These are phyloP conservation scores for Himalopsyche phryganea DNA, from an alignment of 1,140 invertebrate species.

Conservation along the genomic window DNA sequence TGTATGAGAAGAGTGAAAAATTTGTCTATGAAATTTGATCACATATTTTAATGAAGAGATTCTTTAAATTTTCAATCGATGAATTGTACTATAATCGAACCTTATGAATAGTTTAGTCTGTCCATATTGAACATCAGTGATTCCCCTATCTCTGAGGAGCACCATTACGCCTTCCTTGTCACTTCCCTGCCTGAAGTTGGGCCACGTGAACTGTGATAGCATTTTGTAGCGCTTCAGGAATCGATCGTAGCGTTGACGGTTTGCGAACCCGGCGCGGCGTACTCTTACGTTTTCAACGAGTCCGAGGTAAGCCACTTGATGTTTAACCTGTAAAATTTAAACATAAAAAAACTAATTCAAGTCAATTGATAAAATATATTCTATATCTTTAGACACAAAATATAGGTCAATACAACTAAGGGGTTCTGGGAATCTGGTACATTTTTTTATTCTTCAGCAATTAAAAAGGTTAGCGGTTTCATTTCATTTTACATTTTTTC, in stretches of 20 bases:
- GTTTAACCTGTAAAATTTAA: constrained; percentile 61
- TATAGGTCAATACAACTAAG: too few species aligned
- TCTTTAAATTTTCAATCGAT: too few species aligned
- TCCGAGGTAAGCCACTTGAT: constrained; percentile 89
- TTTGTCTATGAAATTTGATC: too few species aligned
- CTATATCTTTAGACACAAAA: too few species aligned
- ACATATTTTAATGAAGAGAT: too few species aligned
- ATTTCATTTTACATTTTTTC: too few species aligned
- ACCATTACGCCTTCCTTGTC: constrained; percentile 80
- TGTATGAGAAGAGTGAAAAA: too few species aligned
- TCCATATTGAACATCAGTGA: constrained; percentile 88
- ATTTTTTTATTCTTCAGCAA: too few species aligned
- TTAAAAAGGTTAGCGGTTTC: too few species aligned
- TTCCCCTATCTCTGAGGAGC: constrained; percentile 76
- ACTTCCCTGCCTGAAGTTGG: constrained; percentile 76
- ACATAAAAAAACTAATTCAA: background rate
- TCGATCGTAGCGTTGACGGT: constrained; percentile 84
- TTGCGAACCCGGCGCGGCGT: constrained; percentile 88
- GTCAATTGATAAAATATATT: too few species aligned
- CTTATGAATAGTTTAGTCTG: constrained; percentile 94
- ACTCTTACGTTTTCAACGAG: constrained; percentile 92
- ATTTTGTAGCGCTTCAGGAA: constrained; percentile 91
- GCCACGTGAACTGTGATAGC: constrained; percentile 92
- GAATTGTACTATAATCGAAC: constrained; percentile 31
- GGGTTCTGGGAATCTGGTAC: too few species aligned